Evolutionary conservation across 2,888 invertebrate species (phyloP), one percentile per base, ranked within the genome.

Genomic region (Eubasilissa splendida): DNA sequence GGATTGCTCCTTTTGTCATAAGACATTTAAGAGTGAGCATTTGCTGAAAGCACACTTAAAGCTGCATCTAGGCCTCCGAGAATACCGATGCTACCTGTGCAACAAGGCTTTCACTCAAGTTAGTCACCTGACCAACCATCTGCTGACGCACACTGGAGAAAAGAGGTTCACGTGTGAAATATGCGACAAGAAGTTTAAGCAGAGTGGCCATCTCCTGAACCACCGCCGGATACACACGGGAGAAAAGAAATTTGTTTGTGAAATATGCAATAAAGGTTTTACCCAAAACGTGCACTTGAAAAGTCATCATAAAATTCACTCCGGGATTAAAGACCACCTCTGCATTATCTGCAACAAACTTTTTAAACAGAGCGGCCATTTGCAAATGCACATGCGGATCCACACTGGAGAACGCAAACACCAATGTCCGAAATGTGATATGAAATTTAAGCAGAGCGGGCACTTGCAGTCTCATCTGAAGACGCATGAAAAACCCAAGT

Each of bases 371-470:
- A 83, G 83, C 58, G 83, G 83, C 4, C 83, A 83, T 52, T 63
- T 83, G 31, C 80, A 83, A 56, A 82, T 71, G 73, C 83, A 83
- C 56, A 83, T 83, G 83, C 58, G 82, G 4, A 80, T 78, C 2
- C 83, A 83, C 52, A 83, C 83, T 2, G 82, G 82, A 0, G 83
- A 83, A 63, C 63, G 83, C 3, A 83, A 82, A 59, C 81, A 83
- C 33, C 59, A 74, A 3, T 83, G 83, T 42, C 53, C 71, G 33
- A 50, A 75, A 8, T 83, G 83, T 58, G 63, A 60, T 7, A 80
- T 82, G 82, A 76, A 79, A 58, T 83, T 83, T 50, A 82, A 81
- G 68, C 83, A 83, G 63, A 82, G 82, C 56, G 83, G 83, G 11
- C 83, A 83, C 54, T 68, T 83, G 50, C 58, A 50, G 11, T 79